phyloP scores from a whole-genome alignment of 2,113 vertebrate species.

The Podarcis muralis region DNA sequence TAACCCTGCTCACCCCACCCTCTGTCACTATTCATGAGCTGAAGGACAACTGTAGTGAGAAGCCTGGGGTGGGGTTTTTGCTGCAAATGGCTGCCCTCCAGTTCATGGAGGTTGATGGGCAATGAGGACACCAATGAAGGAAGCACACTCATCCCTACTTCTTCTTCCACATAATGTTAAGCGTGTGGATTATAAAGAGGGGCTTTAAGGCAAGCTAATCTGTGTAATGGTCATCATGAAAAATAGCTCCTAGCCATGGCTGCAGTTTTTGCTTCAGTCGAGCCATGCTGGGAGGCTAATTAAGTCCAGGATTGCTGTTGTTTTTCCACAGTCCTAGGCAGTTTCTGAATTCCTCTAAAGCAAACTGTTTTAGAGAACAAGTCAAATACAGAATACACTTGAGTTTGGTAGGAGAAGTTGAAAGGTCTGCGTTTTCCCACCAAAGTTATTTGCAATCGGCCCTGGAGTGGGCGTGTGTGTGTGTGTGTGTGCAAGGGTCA shows the following conservation, averaged over 20 bases:
- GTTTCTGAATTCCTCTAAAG: slow-evolving; percentile 79
- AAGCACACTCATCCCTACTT: background rate
- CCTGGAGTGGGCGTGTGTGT: slow-evolving; percentile 78
- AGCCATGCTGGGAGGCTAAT: slow-evolving; percentile 71
- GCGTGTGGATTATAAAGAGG: background rate
- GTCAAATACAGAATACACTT: slow-evolving; percentile 79
- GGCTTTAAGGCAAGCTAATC: slow-evolving; percentile 62
- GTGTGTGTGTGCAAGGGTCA: slow-evolving; percentile 80
- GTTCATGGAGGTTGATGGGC: background rate
- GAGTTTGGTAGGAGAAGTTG: slow-evolving; percentile 79
- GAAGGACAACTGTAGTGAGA: no score
- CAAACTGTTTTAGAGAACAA: slow-evolving; percentile 76
- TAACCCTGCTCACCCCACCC: no score
- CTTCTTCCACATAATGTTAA: background rate
- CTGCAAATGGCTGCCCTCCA: background rate
- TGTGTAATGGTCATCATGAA: slow-evolving; percentile 67
- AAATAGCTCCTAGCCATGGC: slow-evolving; percentile 71
- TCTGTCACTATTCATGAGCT: no score
- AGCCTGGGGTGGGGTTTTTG: background rate
- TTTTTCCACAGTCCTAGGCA: slow-evolving; percentile 69
- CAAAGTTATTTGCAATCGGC: slow-evolving; percentile 83
- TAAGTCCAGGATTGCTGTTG: slow-evolving; percentile 60
- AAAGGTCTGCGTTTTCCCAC: slow-evolving; percentile 91
- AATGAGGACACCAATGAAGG: background rate
- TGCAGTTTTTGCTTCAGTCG: slow-evolving; percentile 66